These are phyloP conservation scores for Hyposoter didymator DNA, from an alignment of 2,888 invertebrate species.

Conservation along the genomic window DNA sequence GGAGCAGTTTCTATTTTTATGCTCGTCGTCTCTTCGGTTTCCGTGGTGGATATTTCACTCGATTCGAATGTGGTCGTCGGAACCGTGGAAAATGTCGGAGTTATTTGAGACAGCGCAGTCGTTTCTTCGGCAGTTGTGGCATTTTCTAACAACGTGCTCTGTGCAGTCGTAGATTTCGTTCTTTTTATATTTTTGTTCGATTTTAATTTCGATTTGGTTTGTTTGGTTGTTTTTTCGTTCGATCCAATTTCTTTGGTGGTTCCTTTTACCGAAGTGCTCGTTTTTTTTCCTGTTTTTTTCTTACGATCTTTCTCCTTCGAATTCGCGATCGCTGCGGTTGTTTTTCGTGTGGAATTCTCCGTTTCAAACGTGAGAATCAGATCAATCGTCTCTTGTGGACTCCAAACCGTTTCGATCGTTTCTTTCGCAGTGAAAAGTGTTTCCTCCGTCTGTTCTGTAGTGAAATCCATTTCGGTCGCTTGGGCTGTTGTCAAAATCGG, in stretches of 20 bases:
- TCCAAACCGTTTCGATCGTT: not conserved
- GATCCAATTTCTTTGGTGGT: not conserved
- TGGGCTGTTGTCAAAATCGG: constrained; percentile 5
- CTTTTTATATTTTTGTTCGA: not conserved
- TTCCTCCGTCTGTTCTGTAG: not conserved
- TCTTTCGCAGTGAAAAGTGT: constrained; percentile 1
- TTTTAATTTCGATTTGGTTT: not conserved
- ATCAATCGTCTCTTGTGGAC: not conserved
- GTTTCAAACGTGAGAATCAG: not conserved
- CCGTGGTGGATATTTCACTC: not conserved
- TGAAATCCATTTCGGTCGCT: not conserved
- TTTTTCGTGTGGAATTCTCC: not conserved
- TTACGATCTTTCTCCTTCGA: constrained; percentile 2
- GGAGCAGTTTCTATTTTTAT: constrained; percentile 47
- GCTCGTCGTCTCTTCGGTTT: not conserved
- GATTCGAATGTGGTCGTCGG: not conserved
- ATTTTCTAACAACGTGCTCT: not conserved
- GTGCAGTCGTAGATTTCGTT: not conserved
- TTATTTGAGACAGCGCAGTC: not conserved
- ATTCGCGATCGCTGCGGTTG: constrained; percentile 16
- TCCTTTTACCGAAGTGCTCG: not conserved
- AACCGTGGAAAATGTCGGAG: not conserved
- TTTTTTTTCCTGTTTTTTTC: constrained; percentile 1
- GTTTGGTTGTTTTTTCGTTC: not conserved
- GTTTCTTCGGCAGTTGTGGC: constrained; percentile 3